Evolutionary conservation across 1,140 invertebrate species (phyloP).

Genomic region (Elysia chlorotica): DNA sequence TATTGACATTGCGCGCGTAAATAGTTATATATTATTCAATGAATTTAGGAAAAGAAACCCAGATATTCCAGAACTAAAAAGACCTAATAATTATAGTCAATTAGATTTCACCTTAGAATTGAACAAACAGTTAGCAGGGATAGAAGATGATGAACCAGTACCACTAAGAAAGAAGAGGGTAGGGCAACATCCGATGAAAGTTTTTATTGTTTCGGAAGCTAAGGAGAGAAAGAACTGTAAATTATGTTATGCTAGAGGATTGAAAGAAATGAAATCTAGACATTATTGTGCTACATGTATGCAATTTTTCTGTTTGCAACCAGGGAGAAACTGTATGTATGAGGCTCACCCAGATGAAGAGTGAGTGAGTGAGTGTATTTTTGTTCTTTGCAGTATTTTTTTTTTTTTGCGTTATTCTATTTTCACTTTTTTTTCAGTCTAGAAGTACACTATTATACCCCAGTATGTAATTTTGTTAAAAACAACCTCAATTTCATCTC

Average conservation of each 20-base stretch:
- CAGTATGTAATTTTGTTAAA: too few species aligned
- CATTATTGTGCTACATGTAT: background rate
- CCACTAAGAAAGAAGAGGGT: background rate
- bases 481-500: too few species aligned
- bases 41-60: background rate
- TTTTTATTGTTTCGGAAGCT: background rate
- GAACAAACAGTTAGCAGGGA: background rate
- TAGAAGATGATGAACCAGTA: background rate
- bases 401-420: too few species aligned
- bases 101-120: background rate
- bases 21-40: conserved; percentile 13
- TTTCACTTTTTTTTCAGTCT: too few species aligned
- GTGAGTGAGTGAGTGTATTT: too few species aligned
- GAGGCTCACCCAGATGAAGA: too few species aligned
- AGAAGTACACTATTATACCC: too few species aligned
- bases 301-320: background rate
- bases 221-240: background rate
- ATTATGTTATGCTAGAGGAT: background rate
- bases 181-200: background rate
- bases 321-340: conserved; percentile 1
- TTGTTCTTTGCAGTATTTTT: too few species aligned
- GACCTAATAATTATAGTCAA: background rate
- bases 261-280: background rate
- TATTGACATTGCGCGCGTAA: conserved; percentile 3
- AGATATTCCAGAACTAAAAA: background rate